Conservation (phyloP, 2,797 vertebrate species). For the Psittacula echo region DNA sequence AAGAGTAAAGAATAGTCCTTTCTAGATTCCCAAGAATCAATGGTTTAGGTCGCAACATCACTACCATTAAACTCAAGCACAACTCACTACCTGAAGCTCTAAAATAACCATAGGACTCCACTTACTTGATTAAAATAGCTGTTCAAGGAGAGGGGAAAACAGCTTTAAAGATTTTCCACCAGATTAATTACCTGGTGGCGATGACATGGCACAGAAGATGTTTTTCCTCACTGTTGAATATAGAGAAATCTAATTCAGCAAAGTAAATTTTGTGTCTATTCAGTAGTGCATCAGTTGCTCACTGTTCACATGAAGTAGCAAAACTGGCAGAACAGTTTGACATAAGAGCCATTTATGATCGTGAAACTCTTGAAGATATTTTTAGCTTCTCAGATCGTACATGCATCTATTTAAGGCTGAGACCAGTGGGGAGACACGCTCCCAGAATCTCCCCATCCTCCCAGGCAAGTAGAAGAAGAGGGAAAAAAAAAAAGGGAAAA, state of each 20-base stretch:
- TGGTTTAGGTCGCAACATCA: neutral
- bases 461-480: neutral
- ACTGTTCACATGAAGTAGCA: slow-evolving; percentile 40
- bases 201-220: slow-evolving; percentile 10
- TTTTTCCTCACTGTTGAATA: slow-evolving; percentile 57
- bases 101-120: neutral
- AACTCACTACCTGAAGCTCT: neutral
- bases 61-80: neutral
- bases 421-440: slow-evolving; percentile 29
- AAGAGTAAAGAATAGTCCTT: neutral
- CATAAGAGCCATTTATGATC: slow-evolving; percentile 24
- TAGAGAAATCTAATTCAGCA: slow-evolving; percentile 67
- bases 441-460: slow-evolving; percentile 36
- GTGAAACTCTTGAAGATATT: slow-evolving; percentile 36
- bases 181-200: slow-evolving; percentile 63
- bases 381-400: slow-evolving; percentile 52
- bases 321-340: slow-evolving; percentile 61
- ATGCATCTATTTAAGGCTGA: slow-evolving; percentile 37
- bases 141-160: neutral
- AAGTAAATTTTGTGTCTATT: slow-evolving; percentile 49
- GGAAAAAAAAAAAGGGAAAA: fast-evolving
- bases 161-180: slow-evolving; percentile 62
- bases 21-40: neutral
- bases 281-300: slow-evolving; percentile 55
- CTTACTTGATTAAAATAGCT: slow-evolving; percentile 3